Evolutionary conservation across 2,888 invertebrate genomes (phyloP), one percentile per base, ranked within the genome.

Genomic region (Xanthia togata): DNA sequence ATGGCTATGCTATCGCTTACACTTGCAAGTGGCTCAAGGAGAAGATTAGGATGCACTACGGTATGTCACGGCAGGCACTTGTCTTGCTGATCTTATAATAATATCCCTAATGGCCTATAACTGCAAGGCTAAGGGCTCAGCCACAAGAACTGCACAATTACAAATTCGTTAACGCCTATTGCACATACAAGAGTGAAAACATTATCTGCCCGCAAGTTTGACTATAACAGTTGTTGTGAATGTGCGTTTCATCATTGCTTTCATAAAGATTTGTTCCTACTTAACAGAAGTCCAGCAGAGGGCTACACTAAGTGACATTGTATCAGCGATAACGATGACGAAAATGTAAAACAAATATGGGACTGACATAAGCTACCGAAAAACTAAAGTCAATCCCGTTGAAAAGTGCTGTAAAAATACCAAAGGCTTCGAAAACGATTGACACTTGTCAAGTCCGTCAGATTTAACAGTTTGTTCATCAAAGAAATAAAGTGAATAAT

Each of bases 21-120:
- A 95, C 96, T 5, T 96, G 96, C 86, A 95, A 94, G 73, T 95
- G 94, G 20, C 89, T 94, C 74, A 95, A 95, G 81, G 94, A 93
- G 82, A 95, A 94, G 68, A 88, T 89, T 2, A 88, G 91, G n/a
- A 95, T 92, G 80, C 96, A 96, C 78, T 96, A 95, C 59, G 94
- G 96, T 96, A 92, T 86, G 84, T 67, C 17, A 50, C 5, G 0
- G 9, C 23, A 57, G 20, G 17, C n/a, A 35, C 11, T 53, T 35
- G 6, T n/a, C n/a, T n/a, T n/a, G n/a, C 35, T n/a, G 11, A 53
- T 68, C 17, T 35, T 31, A 23, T 23, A 12, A 26, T 44, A 65
- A 20, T 20, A 64, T 44, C n/a, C n/a, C n/a, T n/a, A n/a, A n/a
- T n/a, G n/a, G n/a, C n/a, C 5, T 20, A 20, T 17, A 26, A 26